Evolutionary conservation across 1,140 invertebrate genomes (phyloP), one percentile per base, ranked within the genome.

Genomic region (Oryzaephilus surinamensis): DNA sequence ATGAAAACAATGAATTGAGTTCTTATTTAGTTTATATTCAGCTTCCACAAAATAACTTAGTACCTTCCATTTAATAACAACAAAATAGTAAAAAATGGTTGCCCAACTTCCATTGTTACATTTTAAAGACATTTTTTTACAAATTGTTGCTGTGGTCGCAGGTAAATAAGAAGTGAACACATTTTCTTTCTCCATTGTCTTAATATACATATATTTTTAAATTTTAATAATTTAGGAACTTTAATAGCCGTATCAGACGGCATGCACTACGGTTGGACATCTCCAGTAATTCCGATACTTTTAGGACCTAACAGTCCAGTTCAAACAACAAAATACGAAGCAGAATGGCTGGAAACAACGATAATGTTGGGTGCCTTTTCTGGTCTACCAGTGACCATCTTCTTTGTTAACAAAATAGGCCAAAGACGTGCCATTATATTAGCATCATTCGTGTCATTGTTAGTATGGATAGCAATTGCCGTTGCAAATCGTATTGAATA

Each of bases 401-500:
- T 37, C 32, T 41, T 72, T 6, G 67, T 80, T 2, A 77, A 83
- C 49, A 70, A 64, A 50, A 48, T 75, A 20, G 81, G 82, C 1
- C 58, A 81, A 3, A 81, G 76, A 53, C 54, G 54, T 13, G 68
- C 74, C 0, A 67, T 79, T 8, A 54, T 78, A 6, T 35, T 72
- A 2, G 62, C 74, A 0, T 61, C 72, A 0, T 19, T 68, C 1
- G 75, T 75, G 0, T 81, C 76, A 49, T 38, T 77, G 0, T 0
- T 72, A 2, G 76, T 77, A 3, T 84, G 78, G 77, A 16, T 63
- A 0, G 38, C 74, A 0, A 77, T 82, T 15, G 55, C 68, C 4
- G 48, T 67, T 21, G 59, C 69, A 6, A 46, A 45, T 2, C 51
- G 44, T 8, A 54, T 69, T 0, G 58, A 58, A 51, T 47, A 68